Evolutionary conservation across 2,888 invertebrate genomes (phyloP).

Genomic region (Tribolium freemani): DNA sequence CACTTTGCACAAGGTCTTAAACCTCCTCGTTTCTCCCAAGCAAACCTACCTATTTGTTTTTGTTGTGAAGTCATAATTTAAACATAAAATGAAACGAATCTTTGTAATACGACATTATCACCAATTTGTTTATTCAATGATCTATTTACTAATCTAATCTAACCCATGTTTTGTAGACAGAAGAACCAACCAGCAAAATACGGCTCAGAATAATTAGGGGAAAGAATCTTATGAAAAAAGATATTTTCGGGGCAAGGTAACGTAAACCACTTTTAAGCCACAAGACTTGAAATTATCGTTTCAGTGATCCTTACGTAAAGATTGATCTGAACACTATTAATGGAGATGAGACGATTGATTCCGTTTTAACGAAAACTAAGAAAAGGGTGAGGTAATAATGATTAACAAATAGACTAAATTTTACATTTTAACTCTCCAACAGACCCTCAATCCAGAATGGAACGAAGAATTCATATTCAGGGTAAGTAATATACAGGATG

Average conservation of each 20-base stretch:
- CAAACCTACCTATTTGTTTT: neutral
- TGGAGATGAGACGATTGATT: constrained; percentile 90
- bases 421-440: constrained; percentile 64
- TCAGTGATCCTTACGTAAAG: constrained; percentile 96
- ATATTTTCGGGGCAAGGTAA: constrained; percentile 98
- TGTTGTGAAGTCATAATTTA: neutral
- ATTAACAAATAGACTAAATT: neutral
- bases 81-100: neutral
- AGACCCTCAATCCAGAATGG: constrained; percentile 98
- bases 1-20: neutral
- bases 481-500: constrained; percentile 76
- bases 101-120: neutral
- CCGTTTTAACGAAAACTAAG: constrained; percentile 95
- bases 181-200: constrained; percentile 85
- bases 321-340: constrained; percentile 90
- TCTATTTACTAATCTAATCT: neutral
- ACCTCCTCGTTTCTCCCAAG: neutral
- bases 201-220: constrained; percentile 89
- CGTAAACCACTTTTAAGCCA: constrained; percentile 16
- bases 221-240: constrained; percentile 95
- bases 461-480: constrained; percentile 97
- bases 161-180: constrained; percentile 70
- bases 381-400: constrained; percentile 80
- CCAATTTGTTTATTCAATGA: neutral
- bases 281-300: constrained; percentile 56